Base-by-base conservation (phyloP, 2,888 invertebrate genomes). In the Hedya salicella region DNA sequence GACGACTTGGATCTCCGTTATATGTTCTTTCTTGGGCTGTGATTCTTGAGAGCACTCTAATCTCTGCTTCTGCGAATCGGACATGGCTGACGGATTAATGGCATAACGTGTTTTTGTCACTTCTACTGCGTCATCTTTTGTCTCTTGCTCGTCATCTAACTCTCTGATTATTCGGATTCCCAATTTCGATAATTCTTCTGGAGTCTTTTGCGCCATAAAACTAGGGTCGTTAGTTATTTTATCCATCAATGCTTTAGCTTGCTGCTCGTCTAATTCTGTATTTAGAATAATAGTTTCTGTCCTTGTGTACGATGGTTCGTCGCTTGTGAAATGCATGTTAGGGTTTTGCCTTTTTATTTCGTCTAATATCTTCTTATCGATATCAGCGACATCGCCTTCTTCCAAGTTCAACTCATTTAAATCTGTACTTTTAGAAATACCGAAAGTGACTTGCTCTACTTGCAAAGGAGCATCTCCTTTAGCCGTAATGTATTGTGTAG, bases 1-100 rank as follows among this genome's bases (percentile, higher is more conserved):
- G 1, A 94, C 86, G 0, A 96, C 95, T 85, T 95, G 95, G 66
- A 96, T 96, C 86, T 96, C 96, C 44, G 95, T 96, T 36, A 96
- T 93, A 77, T 95, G 95, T 25, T 95, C 94, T 75, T 93, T 84
- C 40, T 79, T 78, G 32, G 73, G 68, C 66, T 81, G 78, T 14
- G 74, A 69, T 32, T 81, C 77, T 65, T 80, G 74, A 14, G 73
- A 72, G 25, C 67, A 70, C 40, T 81, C 83, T 6, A 74, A 72
- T 75, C 78, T 81, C 16, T 80, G 80, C 70, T 88, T 91, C 70
- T 91, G 86, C 46, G 85, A 80, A 44, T 89, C 83, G 52, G 90
- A 83, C 44, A 93, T 88, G n/a, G 81, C 78, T 25, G 86, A 71
- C 0, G 91, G 87, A 65, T 92, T 89, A 6, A 93, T 88, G 0